A percentile compares a stretch with the other conserved stretches of the same genome.
phyloP scores from a whole-genome alignment of 2,888 invertebrate genomes.

The Willowsia nigromaculata region DNA sequence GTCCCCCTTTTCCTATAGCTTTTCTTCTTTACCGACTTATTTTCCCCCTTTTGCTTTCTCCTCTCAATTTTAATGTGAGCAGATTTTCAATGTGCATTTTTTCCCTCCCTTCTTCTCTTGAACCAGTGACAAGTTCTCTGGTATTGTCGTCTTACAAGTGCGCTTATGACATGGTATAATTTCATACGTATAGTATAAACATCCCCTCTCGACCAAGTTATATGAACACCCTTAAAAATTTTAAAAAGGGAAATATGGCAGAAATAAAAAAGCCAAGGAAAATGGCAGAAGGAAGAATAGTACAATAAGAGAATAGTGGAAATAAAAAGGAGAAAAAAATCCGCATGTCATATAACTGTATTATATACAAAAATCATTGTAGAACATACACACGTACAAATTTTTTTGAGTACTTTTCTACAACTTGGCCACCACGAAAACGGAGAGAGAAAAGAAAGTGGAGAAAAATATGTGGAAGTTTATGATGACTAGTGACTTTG shows the following conservation, averaged over 20 bases:
- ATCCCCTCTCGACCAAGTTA: not conserved
- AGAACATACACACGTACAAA: slow-evolving; percentile 37
- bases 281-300: slow-evolving; percentile 60
- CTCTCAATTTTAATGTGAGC: slow-evolving; percentile 68
- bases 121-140: slow-evolving; percentile 38
- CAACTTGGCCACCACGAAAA: not conserved
- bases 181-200: not conserved
- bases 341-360: not conserved
- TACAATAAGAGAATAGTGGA: slow-evolving; percentile 37
- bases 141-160: not conserved
- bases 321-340: slow-evolving; percentile 32
- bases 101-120: not conserved
- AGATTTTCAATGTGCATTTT: slow-evolving; percentile 62
- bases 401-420: slow-evolving; percentile 6
- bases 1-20: slow-evolving; percentile 27
- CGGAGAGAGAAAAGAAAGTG: slow-evolving; percentile 15
- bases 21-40: slow-evolving; percentile 44
- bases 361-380: slow-evolving; percentile 9
- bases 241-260: slow-evolving; percentile 38
- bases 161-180: not conserved
- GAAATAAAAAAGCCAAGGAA: slow-evolving; percentile 54
- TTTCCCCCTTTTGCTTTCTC: slow-evolving; percentile 41
- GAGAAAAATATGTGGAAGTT: slow-evolving; percentile 52
- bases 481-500: slow-evolving; percentile 63
- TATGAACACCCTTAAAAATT: not conserved